Evolutionary conservation across 2,888 invertebrate species (phyloP).

Genomic region (Perizoma flavofasciatum): DNA sequence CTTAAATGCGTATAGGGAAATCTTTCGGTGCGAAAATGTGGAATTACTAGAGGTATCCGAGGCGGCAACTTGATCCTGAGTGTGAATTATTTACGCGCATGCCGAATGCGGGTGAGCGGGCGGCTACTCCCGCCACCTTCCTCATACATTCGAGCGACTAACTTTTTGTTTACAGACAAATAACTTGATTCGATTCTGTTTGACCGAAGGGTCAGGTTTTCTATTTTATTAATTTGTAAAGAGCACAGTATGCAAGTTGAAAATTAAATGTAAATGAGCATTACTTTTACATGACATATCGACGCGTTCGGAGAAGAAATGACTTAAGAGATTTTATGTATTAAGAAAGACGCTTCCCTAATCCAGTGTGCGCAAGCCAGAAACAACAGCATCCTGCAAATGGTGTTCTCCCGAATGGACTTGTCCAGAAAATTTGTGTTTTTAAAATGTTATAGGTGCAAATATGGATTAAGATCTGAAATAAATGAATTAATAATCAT

Average conservation of each 20-base stretch:
- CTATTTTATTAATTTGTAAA: background rate
- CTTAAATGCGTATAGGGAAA: constrained; percentile 69
- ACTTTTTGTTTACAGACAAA: constrained; percentile 60
- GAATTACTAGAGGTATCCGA: constrained; percentile 70
- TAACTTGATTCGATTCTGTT: constrained; percentile 53
- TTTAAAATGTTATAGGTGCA: no score
- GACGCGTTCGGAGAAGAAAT: constrained; percentile 8
- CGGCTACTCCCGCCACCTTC: constrained; percentile 43
- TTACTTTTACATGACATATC: constrained; percentile 7
- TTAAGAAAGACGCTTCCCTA: no score
- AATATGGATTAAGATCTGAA: no score
- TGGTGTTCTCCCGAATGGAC: no score
- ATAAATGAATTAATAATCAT: no score
- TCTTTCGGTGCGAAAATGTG: constrained; percentile 70
- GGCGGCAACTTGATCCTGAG: constrained; percentile 59
- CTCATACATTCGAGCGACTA: constrained; percentile 48
- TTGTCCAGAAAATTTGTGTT: no score
- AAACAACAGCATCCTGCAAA: no score
- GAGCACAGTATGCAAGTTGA: background rate
- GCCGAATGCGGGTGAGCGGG: constrained; percentile 54
- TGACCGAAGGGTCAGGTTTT: constrained; percentile 38
- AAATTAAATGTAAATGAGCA: background rate
- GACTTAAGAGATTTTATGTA: background rate
- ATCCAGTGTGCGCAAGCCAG: no score
- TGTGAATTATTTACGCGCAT: constrained; percentile 70